A percentile compares a stretch with the other conserved stretches of the same genome.
phyloP scores from a whole-genome alignment of 2,113 vertebrate species.

The Apteryx owenii region DNA sequence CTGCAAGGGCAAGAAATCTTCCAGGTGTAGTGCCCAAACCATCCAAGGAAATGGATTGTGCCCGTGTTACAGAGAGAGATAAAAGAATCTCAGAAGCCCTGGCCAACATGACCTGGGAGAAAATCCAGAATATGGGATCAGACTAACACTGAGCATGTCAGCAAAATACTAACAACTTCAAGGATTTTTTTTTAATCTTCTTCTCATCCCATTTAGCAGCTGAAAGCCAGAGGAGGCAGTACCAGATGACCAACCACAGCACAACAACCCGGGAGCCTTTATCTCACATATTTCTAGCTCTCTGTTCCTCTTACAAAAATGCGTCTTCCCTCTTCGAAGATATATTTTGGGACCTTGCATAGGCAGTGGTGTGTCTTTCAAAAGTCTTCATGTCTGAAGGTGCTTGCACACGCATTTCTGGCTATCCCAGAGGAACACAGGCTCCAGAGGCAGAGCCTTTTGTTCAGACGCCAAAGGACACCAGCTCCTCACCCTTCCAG shows the following conservation, averaged over 20 bases:
- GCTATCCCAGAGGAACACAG: accelerated
- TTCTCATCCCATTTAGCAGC: background rate
- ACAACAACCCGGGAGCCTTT: background rate
- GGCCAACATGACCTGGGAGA: background rate
- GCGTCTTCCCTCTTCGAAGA: background rate
- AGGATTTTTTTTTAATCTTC: background rate
- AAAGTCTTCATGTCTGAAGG: background rate
- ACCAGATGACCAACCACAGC: background rate
- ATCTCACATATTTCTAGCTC: background rate
- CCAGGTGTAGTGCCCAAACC: background rate
- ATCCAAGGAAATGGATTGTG: background rate
- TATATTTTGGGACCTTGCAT: background rate
- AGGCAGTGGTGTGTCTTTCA: background rate
- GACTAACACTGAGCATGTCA: background rate
- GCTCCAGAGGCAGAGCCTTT: background rate
- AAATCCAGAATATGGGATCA: background rate
- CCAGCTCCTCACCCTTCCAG: background rate
- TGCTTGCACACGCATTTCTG: accelerated
- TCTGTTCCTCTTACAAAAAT: background rate
- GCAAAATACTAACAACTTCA: background rate
- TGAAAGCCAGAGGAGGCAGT: background rate
- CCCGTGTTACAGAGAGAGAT: background rate
- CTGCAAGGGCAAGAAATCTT: background rate
- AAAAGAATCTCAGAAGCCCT: background rate
- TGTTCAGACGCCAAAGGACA: background rate